Evolutionary conservation across 2,113 vertebrate genomes (phyloP).

Genomic region (Illadopsis cleaveri): DNA sequence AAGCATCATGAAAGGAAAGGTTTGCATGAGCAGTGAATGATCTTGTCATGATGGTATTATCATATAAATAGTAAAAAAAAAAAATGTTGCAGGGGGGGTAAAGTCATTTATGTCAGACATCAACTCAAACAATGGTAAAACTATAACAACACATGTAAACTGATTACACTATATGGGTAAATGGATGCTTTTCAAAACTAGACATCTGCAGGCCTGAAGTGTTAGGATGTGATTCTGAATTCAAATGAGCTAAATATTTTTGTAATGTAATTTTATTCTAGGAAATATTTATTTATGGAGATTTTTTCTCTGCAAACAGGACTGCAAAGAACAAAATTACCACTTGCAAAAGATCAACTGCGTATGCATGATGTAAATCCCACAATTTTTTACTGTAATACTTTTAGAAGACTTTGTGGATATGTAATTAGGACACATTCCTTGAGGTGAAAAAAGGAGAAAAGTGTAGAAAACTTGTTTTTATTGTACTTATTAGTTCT

Average conservation of each 20-base stretch:
- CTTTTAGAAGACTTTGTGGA: neutral
- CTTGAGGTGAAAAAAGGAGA: neutral
- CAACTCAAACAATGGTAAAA: constrained; percentile 22
- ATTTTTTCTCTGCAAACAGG: neutral
- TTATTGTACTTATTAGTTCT: neutral
- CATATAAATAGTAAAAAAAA: neutral
- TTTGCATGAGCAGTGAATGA: neutral
- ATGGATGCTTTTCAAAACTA: constrained; percentile 12
- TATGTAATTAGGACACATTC: neutral
- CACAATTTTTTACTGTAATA: neutral
- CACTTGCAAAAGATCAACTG: neutral
- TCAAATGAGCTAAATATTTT: constrained; percentile 15
- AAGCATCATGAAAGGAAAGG: neutral
- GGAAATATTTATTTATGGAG: neutral
- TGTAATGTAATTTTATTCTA: neutral
- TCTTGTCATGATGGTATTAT: neutral
- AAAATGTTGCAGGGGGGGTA: neutral
- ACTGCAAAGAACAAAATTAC: neutral
- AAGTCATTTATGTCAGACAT: neutral
- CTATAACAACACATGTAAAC: neutral
- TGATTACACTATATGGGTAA: neutral
- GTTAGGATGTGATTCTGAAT: neutral
- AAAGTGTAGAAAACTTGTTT: neutral
- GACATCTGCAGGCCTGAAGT: constrained; percentile 22
- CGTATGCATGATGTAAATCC: neutral